These are phyloP conservation scores for Cassiopea andromeda DNA, from an alignment of 30 jellyfish, hydroid and myxozoan species.

Conservation along the genomic window DNA sequence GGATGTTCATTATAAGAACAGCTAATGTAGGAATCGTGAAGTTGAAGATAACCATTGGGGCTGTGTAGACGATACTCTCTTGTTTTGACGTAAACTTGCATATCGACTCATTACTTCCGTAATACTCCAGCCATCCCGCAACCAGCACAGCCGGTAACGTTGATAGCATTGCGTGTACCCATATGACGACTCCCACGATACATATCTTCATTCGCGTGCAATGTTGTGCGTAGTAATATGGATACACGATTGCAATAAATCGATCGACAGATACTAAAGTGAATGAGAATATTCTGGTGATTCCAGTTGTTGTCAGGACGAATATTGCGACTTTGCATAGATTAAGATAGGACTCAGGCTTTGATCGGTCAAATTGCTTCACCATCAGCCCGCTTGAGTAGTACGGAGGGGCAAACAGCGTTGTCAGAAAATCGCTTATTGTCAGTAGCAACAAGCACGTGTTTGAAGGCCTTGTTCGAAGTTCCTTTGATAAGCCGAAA, in stretches of 20 bases:
- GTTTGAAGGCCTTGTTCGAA: conserved; percentile 69
- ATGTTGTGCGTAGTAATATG: conserved; percentile 33
- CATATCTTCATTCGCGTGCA: conserved; percentile 32
- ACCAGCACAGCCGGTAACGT: conserved; percentile 66
- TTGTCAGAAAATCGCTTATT: conserved; percentile 70
- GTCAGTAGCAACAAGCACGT: conserved; percentile 62
- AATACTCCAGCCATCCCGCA: conserved; percentile 60
- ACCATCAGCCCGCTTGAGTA: conserved; percentile 50
- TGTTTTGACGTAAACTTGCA: conserved; percentile 60
- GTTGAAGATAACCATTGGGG: conserved; percentile 51
- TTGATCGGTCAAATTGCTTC: conserved; percentile 28
- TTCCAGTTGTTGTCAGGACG: conserved; percentile 51
- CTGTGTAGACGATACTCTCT: conserved; percentile 53
- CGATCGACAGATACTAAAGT: conserved; percentile 62
- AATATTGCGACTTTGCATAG: conserved; percentile 53
- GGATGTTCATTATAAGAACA: conserved; percentile 50
- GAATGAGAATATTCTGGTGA: conserved; percentile 55
- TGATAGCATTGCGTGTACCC: conserved; percentile 64
- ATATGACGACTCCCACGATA: conserved; percentile 14
- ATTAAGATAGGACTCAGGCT: conserved; percentile 6
- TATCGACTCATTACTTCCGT: conserved; percentile 49
- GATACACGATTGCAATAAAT: conserved; percentile 62
- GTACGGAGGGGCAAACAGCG: conserved; percentile 66
- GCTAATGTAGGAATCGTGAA: conserved; percentile 50
- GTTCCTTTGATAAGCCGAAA: conserved; percentile 39